These are phyloP conservation scores for Chymomyza costata DNA, from an alignment of 1,140 invertebrate genomes.

Conservation along the genomic window DNA sequence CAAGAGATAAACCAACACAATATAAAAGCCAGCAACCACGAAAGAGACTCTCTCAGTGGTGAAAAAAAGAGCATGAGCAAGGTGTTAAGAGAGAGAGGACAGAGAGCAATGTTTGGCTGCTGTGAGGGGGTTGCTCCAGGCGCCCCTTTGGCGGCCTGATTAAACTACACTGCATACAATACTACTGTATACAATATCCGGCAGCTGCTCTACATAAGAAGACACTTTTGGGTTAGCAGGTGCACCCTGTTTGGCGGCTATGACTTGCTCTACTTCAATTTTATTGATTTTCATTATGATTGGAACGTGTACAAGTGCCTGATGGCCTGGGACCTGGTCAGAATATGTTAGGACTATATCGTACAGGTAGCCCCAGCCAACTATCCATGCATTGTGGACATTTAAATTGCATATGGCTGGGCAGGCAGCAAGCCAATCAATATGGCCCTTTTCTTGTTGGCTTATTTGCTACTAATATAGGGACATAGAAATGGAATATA, in stretches of 20 bases:
- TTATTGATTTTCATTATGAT: slow-evolving; percentile 50
- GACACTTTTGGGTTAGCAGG: too few species aligned
- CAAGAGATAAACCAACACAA: too few species aligned
- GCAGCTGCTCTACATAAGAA: not conserved
- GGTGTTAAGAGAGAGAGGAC: slow-evolving; percentile 5
- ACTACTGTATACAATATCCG: too few species aligned
- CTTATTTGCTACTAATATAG: slow-evolving; percentile 27
- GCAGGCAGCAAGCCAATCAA: not conserved
- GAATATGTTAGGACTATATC: too few species aligned
- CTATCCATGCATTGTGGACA: slow-evolving; percentile 45
- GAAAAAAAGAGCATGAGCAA: too few species aligned
- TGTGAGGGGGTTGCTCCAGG: slow-evolving; percentile 5
- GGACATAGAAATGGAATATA: too few species aligned
- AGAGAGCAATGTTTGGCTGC: slow-evolving; percentile 1
- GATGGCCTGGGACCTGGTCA: slow-evolving; percentile 5
- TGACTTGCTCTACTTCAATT: slow-evolving; percentile 31
- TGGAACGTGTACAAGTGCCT: slow-evolving; percentile 43
- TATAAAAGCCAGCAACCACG: too few species aligned
- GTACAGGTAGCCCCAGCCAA: too few species aligned
- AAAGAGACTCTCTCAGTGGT: too few species aligned
- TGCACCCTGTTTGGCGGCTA: slow-evolving; percentile 31
- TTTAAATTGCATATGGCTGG: slow-evolving; percentile 31
- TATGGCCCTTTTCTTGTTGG: not conserved
- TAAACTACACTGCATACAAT: slow-evolving; percentile 17
- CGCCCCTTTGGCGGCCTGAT: slow-evolving; percentile 38